phyloP scores from a whole-genome alignment of 2,888 invertebrate species.

The Drosophila meridiana region DNA sequence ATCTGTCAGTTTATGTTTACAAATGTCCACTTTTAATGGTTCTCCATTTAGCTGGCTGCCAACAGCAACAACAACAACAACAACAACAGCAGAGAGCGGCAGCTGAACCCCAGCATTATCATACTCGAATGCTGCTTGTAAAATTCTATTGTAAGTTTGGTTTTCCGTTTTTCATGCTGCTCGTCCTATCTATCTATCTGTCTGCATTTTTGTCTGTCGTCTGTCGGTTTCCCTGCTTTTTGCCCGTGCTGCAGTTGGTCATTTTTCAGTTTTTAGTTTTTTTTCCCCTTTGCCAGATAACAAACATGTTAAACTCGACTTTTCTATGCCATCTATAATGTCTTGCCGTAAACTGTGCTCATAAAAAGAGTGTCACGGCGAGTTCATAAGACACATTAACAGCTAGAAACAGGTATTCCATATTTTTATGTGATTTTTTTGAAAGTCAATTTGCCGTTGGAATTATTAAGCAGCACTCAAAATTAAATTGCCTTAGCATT shows the following conservation, averaged over 20 bases:
- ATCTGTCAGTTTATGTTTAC: constrained; percentile 81
- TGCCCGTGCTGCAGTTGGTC: constrained; percentile 12
- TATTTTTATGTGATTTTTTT: neutral
- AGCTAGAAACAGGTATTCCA: neutral
- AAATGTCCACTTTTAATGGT: constrained; percentile 80
- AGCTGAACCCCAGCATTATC: constrained; percentile 41
- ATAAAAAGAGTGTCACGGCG: neutral
- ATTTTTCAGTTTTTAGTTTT: constrained; percentile 16
- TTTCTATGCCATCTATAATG: constrained; percentile 29
- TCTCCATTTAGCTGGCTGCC: constrained; percentile 65
- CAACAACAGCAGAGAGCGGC: neutral
- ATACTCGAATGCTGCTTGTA: constrained; percentile 44
- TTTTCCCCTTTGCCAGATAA: neutral
- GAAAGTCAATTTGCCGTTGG: neutral
- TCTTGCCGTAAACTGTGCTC: neutral
- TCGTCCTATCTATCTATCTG: constrained; percentile 17
- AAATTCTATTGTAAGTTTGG: constrained; percentile 52
- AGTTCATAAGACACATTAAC: neutral
- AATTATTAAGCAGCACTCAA: neutral
- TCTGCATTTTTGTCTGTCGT: constrained; percentile 9
- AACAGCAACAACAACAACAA: constrained; percentile 11
- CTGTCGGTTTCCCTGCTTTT: constrained; percentile 13
- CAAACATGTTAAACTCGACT: constrained; percentile 21
- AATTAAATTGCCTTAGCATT: too few relatives aligned
- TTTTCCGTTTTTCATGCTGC: constrained; percentile 51